Percentiles rank a stretch among this genome's conserved stretches.
Evolutionary conservation across 1,140 invertebrate genomes (phyloP).

Genomic region (Formica exsecta): DNA sequence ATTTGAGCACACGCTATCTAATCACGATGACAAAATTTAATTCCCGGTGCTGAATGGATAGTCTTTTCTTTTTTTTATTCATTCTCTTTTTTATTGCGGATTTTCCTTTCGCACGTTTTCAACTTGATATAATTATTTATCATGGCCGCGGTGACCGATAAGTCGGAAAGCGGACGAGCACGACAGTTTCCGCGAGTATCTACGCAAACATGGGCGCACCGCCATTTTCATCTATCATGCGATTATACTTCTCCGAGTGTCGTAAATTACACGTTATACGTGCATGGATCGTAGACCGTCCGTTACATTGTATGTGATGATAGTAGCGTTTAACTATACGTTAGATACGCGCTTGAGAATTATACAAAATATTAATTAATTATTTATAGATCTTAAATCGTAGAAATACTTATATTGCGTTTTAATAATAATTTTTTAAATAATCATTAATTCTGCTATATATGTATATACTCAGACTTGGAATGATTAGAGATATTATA

Average conservation of each 20-base stretch:
- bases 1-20: neutral
- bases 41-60: neutral
- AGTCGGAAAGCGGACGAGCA: constrained; percentile 13
- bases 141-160: constrained; percentile 37
- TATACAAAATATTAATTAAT: neutral
- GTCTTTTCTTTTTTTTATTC: neutral
- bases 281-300: neutral
- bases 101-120: constrained; percentile 22
- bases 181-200: constrained; percentile 31
- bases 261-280: constrained; percentile 31
- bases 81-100: constrained; percentile 5
- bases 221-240: constrained; percentile 59
- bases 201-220: constrained; percentile 27
- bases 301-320: neutral
- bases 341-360: neutral
- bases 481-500: neutral
- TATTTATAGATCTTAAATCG: neutral
- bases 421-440: neutral
- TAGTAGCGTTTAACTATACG: neutral
- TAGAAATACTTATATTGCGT: neutral
- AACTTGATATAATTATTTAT: constrained; percentile 48
- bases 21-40: constrained; percentile 15
- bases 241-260: constrained; percentile 32
- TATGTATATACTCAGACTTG: neutral
- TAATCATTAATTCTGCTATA: neutral